These are phyloP conservation scores for Drosophila pandora DNA, from an alignment of 1,140 invertebrate genomes.

Conservation along the genomic window DNA sequence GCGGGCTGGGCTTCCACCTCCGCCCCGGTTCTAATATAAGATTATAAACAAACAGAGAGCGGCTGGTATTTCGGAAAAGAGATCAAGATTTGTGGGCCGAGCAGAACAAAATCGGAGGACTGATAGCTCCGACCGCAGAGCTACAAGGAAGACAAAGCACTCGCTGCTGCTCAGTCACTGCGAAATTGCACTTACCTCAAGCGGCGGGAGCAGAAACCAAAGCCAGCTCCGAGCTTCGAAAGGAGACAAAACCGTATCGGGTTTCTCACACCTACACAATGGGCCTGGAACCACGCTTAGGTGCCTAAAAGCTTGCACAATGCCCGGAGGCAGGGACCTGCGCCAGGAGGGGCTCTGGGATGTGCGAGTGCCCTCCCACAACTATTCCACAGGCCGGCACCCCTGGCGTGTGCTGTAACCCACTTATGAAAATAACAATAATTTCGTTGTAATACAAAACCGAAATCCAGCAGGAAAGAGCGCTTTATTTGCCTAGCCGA, in stretches of 20 bases:
- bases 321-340: neutral
- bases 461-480: slow-evolving; percentile 32
- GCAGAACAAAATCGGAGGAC: slow-evolving; percentile 20
- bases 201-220: slow-evolving; percentile 15
- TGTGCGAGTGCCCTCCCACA: too few species aligned
- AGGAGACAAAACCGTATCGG: slow-evolving; percentile 50
- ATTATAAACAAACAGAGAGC: slow-evolving; percentile 65
- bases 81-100: slow-evolving; percentile 38
- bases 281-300: slow-evolving; percentile 42
- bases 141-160: slow-evolving; percentile 14
- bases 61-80: slow-evolving; percentile 16
- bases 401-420: slow-evolving; percentile 8
- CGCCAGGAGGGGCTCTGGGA: too few species aligned
- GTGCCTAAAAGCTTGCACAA: slow-evolving; percentile 75
- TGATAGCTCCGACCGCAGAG: slow-evolving; percentile 23
- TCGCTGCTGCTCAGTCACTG: slow-evolving; percentile 43
- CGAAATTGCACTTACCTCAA: slow-evolving; percentile 58
- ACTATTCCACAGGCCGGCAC: slow-evolving; percentile 2
- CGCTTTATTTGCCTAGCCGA: slow-evolving; percentile 64
- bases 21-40: slow-evolving; percentile 23
- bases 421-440: slow-evolving; percentile 54
- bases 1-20: slow-evolving; percentile 42
- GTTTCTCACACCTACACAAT: slow-evolving; percentile 76
- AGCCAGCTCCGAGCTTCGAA: slow-evolving; percentile 19
- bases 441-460: slow-evolving; percentile 78